Evolutionary conservation across 2,797 vertebrate species (phyloP), one percentile per base, ranked within the genome.

Genomic region (Trichosurus vulpecula): DNA sequence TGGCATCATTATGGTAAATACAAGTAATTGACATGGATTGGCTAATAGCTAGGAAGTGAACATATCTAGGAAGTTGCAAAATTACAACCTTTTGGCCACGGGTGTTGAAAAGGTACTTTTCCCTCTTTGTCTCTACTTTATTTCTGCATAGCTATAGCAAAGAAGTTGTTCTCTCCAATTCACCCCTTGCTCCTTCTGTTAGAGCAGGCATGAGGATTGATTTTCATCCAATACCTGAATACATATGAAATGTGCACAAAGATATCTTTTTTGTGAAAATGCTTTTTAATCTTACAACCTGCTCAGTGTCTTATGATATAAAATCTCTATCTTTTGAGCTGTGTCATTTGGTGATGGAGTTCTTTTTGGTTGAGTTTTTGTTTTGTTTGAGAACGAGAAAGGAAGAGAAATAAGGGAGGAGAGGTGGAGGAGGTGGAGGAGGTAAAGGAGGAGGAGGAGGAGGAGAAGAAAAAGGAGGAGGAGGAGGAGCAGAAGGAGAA

Each of bases 181-280:
- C 66, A 90, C 3, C 93, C 93, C 92, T 96, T 90, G 58, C 94
- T 90, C 92, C 35, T 57, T 90, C 92, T 94, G n/a, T 96, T 96
- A 56, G 93, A 94, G 95, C 89, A 98, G 95, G 93, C 95, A 96
- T 56, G 14, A 94, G 96, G 97, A 97, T 97, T 95, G 96, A 97
- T 97, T 97, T 97, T 94, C 97, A 97, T 97, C 98, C 98, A 93
- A n/a, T 97, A 97, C 97, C 97, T 97, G 96, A 95, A 98, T 97
- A 98, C 97, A 95, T 98, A 98, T 98, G 98, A 98, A 98, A 98
- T 98, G 98, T 98, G 98, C 98, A 98, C 98, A 98, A 98, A 98
- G 98, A 98, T 98, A 98, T 98, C 98, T n/a, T n/a, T 98, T 98
- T 98, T 98, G 98, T 98, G 98, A 98, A 98, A 98, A 98, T 98